Percentiles rank a stretch among this genome's conserved stretches.
Conservation (phyloP, 2,113 vertebrate species). For the Vulpes lagopus region DNA sequence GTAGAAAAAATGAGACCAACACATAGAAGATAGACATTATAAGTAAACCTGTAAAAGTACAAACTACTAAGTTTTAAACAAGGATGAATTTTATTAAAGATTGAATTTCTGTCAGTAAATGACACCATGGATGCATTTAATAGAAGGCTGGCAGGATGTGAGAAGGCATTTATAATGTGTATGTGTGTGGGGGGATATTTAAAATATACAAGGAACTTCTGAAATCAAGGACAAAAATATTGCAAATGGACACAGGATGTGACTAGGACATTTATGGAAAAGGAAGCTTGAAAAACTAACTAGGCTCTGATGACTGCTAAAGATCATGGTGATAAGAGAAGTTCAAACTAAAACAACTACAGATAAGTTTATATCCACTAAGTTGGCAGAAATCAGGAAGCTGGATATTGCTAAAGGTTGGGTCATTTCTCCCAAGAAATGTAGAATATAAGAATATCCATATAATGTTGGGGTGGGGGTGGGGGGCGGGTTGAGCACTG, state of each 20-base stretch:
- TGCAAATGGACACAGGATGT: neutral
- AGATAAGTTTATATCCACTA: neutral
- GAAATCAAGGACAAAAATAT: neutral
- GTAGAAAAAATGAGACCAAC: neutral
- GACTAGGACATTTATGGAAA: neutral
- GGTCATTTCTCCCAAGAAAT: neutral
- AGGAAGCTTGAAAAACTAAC: neutral
- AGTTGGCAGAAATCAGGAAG: neutral
- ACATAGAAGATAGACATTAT: neutral
- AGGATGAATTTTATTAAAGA: neutral
- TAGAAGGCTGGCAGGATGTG: neutral
- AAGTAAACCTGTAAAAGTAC: neutral
- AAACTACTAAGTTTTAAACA: neutral
- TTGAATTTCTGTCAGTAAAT: neutral
- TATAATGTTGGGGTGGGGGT: neutral
- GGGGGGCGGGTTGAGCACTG: neutral
- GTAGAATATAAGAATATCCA: neutral
- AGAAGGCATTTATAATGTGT: constrained; percentile 22
- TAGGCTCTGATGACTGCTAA: neutral
- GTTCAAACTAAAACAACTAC: neutral
- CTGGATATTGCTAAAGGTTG: neutral
- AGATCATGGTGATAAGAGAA: neutral
- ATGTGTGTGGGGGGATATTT: neutral
- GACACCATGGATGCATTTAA: neutral
- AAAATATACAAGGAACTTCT: neutral